These are phyloP conservation scores for Daphoenositta chrysoptera DNA, from an alignment of 2,113 vertebrate genomes.

Conservation along the genomic window DNA sequence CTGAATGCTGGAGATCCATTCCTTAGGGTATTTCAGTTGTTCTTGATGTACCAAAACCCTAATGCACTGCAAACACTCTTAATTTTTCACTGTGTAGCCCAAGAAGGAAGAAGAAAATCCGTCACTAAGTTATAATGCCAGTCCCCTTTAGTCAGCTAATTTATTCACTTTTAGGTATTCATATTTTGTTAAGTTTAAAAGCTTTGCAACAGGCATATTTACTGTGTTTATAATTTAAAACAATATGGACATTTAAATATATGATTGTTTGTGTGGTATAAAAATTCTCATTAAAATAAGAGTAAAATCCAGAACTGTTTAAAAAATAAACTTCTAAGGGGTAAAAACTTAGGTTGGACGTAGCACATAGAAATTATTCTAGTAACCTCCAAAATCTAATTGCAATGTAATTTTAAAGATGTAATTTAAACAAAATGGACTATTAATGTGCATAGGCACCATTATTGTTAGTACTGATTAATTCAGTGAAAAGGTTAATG, in stretches of 20 bases:
- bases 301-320: background rate
- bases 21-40: background rate
- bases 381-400: background rate
- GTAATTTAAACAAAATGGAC: background rate
- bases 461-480: background rate
- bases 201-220: background rate
- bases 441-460: background rate
- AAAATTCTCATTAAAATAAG: background rate
- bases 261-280: background rate
- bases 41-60: background rate
- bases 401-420: background rate
- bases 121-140: background rate
- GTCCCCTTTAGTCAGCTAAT: background rate
- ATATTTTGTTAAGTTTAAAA: background rate
- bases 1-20: background rate
- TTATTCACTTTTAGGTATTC: background rate
- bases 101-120: background rate
- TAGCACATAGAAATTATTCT: background rate
- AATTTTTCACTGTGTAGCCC: background rate
- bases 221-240: background rate
- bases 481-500: background rate
- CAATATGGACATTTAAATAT: background rate
- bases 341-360: background rate
- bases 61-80: background rate
- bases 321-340: background rate